phyloP scores from a whole-genome alignment of 2,888 invertebrate species.

The Stenurella melanura region DNA sequence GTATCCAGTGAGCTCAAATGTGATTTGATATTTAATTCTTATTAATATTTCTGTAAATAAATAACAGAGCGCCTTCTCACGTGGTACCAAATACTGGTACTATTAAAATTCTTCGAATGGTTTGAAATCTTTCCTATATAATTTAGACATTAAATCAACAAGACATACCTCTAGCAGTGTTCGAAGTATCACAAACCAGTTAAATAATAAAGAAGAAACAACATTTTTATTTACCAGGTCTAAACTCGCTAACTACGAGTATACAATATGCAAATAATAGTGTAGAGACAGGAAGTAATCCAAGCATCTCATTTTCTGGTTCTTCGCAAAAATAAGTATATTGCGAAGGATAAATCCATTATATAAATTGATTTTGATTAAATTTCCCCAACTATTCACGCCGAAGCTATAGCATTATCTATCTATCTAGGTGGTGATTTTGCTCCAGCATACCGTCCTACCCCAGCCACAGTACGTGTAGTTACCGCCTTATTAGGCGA shows the following conservation, averaged over 20 bases:
- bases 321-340: neutral
- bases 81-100: neutral
- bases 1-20: no score
- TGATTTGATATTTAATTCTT: neutral
- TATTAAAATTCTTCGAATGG: neutral
- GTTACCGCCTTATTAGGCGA: constrained; percentile 85
- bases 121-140: neutral
- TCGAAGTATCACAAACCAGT: neutral
- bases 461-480: constrained; percentile 79
- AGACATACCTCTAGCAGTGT: neutral
- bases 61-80: neutral
- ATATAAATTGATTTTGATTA: constrained; percentile 30
- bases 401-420: constrained; percentile 31
- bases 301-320: constrained; percentile 7
- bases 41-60: neutral
- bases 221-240: neutral
- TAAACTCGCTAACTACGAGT: neutral
- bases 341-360: constrained; percentile 11
- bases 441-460: constrained; percentile 77
- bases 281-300: constrained; percentile 3
- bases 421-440: constrained; percentile 67
- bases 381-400: constrained; percentile 19
- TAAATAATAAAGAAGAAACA: neutral
- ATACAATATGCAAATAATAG: constrained; percentile 23
- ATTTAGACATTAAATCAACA: neutral